Evolutionary conservation across 2,797 vertebrate species (phyloP), one percentile per base, ranked within the genome.

Genomic region (Xenentodon cancila): DNA sequence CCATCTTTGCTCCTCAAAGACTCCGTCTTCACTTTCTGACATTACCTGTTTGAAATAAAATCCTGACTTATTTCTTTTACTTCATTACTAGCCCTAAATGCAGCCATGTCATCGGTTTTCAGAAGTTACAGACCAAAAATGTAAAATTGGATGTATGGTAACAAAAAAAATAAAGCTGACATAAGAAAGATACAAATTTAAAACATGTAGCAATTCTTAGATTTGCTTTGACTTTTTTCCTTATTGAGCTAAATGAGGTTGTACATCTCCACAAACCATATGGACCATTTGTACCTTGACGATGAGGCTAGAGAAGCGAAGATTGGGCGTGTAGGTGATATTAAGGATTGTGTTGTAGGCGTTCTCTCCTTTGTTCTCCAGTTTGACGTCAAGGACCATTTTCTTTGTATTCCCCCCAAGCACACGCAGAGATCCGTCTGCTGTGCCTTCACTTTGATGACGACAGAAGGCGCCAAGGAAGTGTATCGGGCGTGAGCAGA

Each of bases 341-440:
- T 97, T 97, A 5, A 99, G 92, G 3, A 90, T 64, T 0, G 97
- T 88, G 43, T 89, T 93, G 69, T 99, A 99, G 49, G 97, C 97
- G 0, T 99, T 99, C 67, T 99, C 98, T 0, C 97, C 97, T 9
- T 90, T 91, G 92, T 99, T 99, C 75, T 97, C 96, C 86, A 99
- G 84, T 1, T 56, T 56, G 0, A 93, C 94, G 4, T 99, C 97
- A 71, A 98, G 88, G 0, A 95, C 92, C 93, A 98, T 94, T 74
- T 95, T 94, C 68, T 94, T 93, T 52, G 95, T 88, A 27, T 92
- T 84, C 42, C 91, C 95, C 81, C 97, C 95, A 1, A 99, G 54
- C 61, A 98, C 27, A 67, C 95, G 94, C 59, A 96, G 64, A 0
- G 92, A 94, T 60, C 90, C 91, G 51, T 92, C 91, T 0, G 30